These are phyloP conservation scores for Sthenelais limicola DNA, from an alignment of 2,888 invertebrate species.

Conservation along the genomic window DNA sequence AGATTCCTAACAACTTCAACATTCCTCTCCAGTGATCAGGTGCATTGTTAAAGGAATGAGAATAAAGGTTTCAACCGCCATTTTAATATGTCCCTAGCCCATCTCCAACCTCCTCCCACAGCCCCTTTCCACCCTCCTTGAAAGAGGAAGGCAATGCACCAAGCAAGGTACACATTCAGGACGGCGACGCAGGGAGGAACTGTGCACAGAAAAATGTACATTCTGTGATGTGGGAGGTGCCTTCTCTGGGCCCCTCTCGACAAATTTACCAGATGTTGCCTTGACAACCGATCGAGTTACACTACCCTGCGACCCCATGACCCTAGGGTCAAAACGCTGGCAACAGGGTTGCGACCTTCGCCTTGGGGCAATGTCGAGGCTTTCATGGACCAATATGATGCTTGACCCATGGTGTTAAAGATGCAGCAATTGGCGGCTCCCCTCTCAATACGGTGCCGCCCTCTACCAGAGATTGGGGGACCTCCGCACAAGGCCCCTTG, in stretches of 20 bases:
- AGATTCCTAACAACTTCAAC: too few species aligned
- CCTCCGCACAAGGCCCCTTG: constrained; percentile 13
- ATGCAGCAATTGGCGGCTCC: not conserved
- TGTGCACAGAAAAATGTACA: not conserved
- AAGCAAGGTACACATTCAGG: not conserved
- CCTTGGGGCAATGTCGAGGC: not conserved
- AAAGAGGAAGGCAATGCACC: not conserved
- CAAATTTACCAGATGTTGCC: constrained; percentile 39
- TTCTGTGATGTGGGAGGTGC: too few species aligned
- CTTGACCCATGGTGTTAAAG: constrained; percentile 9
- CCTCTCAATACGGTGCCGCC: constrained; percentile 4
- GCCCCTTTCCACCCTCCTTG: too few species aligned
- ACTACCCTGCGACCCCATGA: not conserved
- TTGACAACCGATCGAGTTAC: constrained; percentile 37
- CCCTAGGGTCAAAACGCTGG: constrained; percentile 15
- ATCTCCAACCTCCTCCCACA: too few species aligned
- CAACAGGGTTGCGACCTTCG: constrained; percentile 14
- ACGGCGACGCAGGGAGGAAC: not conserved
- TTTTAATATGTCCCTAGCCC: too few species aligned
- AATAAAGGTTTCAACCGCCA: too few species aligned
- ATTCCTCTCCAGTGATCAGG: too few species aligned
- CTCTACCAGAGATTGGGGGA: too few species aligned
- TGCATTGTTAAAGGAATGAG: too few species aligned
- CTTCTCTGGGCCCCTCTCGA: not conserved
- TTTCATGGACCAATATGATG: not conserved